Base-by-base conservation (phyloP, 2,888 invertebrate genomes). In the Proisotoma minuta region DNA sequence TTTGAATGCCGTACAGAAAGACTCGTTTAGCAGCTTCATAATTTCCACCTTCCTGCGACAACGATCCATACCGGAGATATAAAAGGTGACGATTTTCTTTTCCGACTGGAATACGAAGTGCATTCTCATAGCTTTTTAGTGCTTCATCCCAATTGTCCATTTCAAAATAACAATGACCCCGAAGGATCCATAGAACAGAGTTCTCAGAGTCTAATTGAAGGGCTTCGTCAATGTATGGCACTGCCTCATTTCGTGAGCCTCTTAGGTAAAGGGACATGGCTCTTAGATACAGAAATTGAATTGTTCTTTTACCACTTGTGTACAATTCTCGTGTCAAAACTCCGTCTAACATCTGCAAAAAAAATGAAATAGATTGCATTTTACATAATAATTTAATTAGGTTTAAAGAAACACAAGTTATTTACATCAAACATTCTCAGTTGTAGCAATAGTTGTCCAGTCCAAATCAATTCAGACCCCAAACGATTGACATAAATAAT, bases 391-490 rank as follows among this genome's bases (percentile, higher is more conserved):
- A n/a, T n/a, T n/a, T n/a, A n/a, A n/a, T n/a, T n/a, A n/a, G n/a
- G n/a, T n/a, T n/a, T n/a, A n/a, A n/a, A n/a, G n/a, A n/a, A n/a
- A n/a, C n/a, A n/a, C n/a, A n/a, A n/a, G n/a, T n/a, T n/a, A n/a
- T 54, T 54, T 63, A 71, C 69, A 47, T 73, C 71, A 64, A 67
- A 70, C 39, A 70, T 63, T 47, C 69, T 49, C 49, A 71, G 58
- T 12, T 69, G 62, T 2, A 73, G 53, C n/a, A 73, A 65, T 5
- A 73, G 34, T 3, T 69, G 63, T 0, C 70, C 68, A 12, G 73
- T 60, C 72, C 70, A 73, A 48, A 71, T 71, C 10, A 68, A 61
- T 52, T 73, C 71, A 1, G 71, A 68, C 0, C 70, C 70, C 23
- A 60, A 23, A n/a, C 62, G 43, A 43, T 65, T 51, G 1, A 39